Conservation (phyloP, 2,797 vertebrate genomes). For the Lateolabrax maculatus region DNA sequence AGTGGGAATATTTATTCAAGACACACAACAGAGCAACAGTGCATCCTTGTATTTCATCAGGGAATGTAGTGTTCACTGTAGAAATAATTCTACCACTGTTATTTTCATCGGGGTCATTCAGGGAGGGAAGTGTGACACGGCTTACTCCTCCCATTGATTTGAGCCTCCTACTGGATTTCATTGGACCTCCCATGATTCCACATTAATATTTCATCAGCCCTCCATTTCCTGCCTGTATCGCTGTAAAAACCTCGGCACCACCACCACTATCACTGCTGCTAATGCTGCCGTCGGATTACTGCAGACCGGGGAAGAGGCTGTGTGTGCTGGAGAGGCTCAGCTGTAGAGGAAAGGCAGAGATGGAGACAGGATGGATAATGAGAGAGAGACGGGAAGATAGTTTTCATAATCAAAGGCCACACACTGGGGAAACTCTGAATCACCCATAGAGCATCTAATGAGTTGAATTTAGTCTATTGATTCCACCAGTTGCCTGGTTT, state of each 20-base stretch:
- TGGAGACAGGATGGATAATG: conserved; percentile 4
- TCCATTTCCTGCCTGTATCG: conserved; percentile 67
- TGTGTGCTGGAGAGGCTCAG: background rate
- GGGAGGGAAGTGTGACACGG: background rate
- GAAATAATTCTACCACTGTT: background rate
- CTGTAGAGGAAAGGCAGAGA: background rate
- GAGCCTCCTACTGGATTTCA: conserved; percentile 71
- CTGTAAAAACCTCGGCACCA: conserved; percentile 48
- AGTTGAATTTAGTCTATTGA: conserved; percentile 25
- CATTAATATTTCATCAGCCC: conserved; percentile 80
- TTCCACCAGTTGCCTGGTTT: background rate
- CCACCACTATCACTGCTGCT: conserved; percentile 1
- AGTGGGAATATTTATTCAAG: background rate
- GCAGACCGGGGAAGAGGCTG: conserved; percentile 24
- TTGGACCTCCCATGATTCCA: conserved; percentile 66
- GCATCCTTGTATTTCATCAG: background rate
- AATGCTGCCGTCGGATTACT: conserved; percentile 44
- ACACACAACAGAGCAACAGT: background rate
- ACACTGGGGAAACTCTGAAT: conserved; percentile 16
- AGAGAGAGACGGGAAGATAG: conserved; percentile 22
- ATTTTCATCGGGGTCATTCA: conserved; percentile 9
- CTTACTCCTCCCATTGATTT: conserved; percentile 66
- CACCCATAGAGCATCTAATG: conserved; percentile 43
- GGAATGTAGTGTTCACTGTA: background rate
- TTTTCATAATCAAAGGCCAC: conserved; percentile 41